phyloP scores from a whole-genome alignment of 2,797 vertebrate genomes.

The Syngnathus rostellatus region DNA sequence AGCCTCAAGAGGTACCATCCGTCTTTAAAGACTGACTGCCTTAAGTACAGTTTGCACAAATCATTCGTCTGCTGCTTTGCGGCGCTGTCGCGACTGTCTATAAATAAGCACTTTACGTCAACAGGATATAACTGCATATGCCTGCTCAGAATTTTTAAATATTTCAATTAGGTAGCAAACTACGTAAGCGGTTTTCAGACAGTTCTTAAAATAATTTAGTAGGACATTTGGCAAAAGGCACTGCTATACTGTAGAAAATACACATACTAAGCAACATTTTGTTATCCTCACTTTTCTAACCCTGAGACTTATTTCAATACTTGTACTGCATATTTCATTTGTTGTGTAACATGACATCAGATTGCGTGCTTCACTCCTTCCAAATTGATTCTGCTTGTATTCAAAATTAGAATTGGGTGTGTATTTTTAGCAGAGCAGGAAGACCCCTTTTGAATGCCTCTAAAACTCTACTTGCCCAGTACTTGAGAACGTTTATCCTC shows the following conservation, averaged over 20 bases:
- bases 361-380: neutral
- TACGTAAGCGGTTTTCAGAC: neutral
- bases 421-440: neutral
- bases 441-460: neutral
- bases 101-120: constrained; percentile 6
- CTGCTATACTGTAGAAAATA: neutral
- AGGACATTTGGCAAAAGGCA: neutral
- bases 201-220: neutral
- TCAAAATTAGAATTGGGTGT: neutral
- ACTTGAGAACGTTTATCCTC: neutral
- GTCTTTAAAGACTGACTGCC: constrained; percentile 25
- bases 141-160: constrained; percentile 10
- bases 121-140: neutral
- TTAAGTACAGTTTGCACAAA: neutral
- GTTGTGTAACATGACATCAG: neutral
- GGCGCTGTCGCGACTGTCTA: neutral
- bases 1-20: constrained; percentile 23
- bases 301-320: neutral
- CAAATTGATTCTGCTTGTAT: neutral
- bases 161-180: constrained; percentile 5
- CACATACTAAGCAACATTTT: neutral
- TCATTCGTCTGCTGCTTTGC: constrained; percentile 1
- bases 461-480: neutral
- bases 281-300: too few species aligned
- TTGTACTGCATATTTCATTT: neutral